Conservation (phyloP, 2,113 vertebrate genomes). For the Muntiacus muntjak region DNA sequence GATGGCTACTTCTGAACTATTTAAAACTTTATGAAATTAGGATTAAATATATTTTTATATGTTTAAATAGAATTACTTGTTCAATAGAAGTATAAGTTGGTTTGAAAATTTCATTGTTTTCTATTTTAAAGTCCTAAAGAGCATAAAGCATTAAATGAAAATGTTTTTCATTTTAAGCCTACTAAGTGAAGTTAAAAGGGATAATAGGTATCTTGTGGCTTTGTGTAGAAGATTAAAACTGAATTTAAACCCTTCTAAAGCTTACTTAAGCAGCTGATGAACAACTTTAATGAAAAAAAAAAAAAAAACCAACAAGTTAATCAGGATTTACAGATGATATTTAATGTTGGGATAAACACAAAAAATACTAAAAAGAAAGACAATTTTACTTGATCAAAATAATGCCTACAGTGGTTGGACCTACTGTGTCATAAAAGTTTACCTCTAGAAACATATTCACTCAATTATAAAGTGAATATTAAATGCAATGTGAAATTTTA, state of each 20-base stretch:
- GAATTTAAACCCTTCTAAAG: conserved; percentile 49
- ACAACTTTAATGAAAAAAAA: conserved; percentile 34
- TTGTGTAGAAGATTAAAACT: conserved; percentile 37
- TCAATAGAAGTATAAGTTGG: conserved; percentile 35
- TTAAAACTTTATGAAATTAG: conserved; percentile 51
- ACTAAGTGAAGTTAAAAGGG: not conserved
- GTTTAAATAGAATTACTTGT: conserved; percentile 55
- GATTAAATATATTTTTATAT: conserved; percentile 56
- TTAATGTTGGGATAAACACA: conserved; percentile 37
- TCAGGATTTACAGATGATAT: conserved; percentile 11
- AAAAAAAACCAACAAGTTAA: conserved; percentile 29
- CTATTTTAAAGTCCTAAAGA: conserved; percentile 52
- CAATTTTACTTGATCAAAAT: conserved; percentile 48
- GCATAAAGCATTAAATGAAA: conserved; percentile 4
- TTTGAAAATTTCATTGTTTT: conserved; percentile 54
- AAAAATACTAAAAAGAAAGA: not conserved
- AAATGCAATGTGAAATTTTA: not conserved
- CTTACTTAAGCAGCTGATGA: conserved; percentile 22
- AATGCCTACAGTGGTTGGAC: not conserved
- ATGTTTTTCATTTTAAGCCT: conserved; percentile 37
- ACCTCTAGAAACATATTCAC: not conserved
- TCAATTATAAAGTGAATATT: conserved; percentile 22
- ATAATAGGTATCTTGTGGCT: not conserved
- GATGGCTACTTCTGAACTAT: conserved; percentile 59
- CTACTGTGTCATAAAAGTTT: conserved; percentile 9